A percentile compares a stretch with the other conserved stretches of the same genome.
These are phyloP conservation scores for Limnothrissa miodon DNA, from an alignment of 2,113 vertebrate species.

Conservation along the genomic window DNA sequence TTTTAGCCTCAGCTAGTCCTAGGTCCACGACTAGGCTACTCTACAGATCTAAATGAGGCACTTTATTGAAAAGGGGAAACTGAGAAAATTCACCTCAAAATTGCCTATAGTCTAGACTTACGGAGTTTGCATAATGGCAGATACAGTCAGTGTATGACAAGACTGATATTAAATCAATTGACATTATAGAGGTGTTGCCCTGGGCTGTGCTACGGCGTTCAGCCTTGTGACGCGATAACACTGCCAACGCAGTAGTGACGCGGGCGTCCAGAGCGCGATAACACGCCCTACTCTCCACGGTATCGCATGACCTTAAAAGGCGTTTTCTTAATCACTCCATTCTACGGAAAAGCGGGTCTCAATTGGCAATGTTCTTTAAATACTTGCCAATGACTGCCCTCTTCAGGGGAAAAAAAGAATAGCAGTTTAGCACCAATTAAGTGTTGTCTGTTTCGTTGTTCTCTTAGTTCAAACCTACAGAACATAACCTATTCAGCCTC, in stretches of 20 bases:
- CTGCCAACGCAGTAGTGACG: background rate
- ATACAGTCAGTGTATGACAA: background rate
- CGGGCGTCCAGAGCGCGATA: constrained; percentile 25
- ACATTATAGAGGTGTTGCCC: background rate
- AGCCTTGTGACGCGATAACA: background rate
- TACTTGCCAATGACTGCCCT: constrained; percentile 41
- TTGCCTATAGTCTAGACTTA: too few species aligned
- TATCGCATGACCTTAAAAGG: constrained; percentile 76
- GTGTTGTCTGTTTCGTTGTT: background rate
- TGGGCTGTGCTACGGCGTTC: background rate
- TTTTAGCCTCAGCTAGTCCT: too few species aligned
- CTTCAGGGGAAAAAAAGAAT: constrained; percentile 46
- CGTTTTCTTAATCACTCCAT: constrained; percentile 56
- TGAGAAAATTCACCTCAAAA: too few species aligned
- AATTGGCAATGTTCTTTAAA: background rate
- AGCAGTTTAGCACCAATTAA: background rate
- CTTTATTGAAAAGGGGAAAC: background rate
- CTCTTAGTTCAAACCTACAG: background rate
- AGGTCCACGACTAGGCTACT: too few species aligned
- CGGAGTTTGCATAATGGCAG: background rate
- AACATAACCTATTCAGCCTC: background rate
- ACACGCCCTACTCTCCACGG: constrained; percentile 61
- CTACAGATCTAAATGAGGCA: background rate
- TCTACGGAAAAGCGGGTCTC: constrained; percentile 29
- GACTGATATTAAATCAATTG: background rate